Evolutionary conservation across 1,140 invertebrate genomes (phyloP).

Genomic region (Penaeus vannamei): DNA sequence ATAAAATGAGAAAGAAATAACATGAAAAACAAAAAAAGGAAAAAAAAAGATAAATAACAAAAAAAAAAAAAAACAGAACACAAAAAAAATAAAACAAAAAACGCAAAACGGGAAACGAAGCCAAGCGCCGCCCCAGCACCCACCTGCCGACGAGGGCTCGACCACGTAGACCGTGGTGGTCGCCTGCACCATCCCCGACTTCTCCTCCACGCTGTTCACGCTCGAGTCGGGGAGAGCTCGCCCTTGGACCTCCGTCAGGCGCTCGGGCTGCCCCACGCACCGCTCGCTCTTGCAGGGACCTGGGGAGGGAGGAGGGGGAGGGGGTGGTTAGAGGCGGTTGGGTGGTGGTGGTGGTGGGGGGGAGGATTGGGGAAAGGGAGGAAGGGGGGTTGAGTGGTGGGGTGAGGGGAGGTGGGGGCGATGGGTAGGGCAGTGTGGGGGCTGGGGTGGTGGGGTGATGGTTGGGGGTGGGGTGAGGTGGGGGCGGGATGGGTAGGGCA

Average conservation of each 20-base stretch:
- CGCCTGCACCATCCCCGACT: conserved; percentile 46
- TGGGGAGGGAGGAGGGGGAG: conserved; percentile 3
- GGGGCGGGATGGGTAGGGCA: too few species aligned
- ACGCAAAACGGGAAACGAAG: too few species aligned
- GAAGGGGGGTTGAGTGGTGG: too few species aligned
- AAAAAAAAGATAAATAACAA: too few species aligned
- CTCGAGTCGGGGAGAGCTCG: conserved; percentile 41
- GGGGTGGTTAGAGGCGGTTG: background rate
- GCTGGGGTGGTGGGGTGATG: too few species aligned
- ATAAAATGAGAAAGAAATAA: too few species aligned
- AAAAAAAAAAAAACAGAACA: too few species aligned
- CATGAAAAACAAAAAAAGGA: too few species aligned
- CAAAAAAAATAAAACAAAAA: too few species aligned
- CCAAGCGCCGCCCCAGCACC: background rate
- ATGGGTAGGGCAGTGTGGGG: too few species aligned
- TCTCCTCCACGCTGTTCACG: conserved; percentile 49
- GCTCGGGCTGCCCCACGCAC: conserved; percentile 40
- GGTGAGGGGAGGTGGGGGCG: too few species aligned
- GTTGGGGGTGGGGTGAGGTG: too few species aligned
- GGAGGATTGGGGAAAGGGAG: background rate
- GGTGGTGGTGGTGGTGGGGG: background rate
- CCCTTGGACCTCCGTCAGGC: conserved; percentile 47
- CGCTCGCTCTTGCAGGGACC: conserved; percentile 40
- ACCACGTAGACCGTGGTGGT: conserved; percentile 54
- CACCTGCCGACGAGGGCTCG: conserved; percentile 48